Percentiles rank a stretch among this genome's conserved stretches.
These are phyloP conservation scores for Echeneis naucrates DNA, from an alignment of 2,797 vertebrate genomes.

Conservation along the genomic window DNA sequence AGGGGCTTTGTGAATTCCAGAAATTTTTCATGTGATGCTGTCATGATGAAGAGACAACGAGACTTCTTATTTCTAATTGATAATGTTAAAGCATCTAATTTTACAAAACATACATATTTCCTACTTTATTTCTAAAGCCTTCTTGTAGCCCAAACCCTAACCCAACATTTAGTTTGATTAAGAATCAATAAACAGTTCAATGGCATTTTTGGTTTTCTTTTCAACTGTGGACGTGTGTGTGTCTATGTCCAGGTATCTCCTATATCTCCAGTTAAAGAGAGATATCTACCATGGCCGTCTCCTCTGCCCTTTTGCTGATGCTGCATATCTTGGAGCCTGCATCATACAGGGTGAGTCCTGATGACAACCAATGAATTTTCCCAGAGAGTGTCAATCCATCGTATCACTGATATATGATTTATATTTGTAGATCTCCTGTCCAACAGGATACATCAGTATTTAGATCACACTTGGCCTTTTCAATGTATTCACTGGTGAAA, in stretches of 20 bases:
- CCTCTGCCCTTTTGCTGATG: conserved; percentile 95
- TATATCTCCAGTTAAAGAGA: conserved; percentile 97
- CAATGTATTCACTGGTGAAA: neutral
- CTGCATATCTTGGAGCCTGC: conserved; percentile 95
- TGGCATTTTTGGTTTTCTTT: neutral
- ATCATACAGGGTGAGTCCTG: conserved; percentile 92
- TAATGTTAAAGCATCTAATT: neutral
- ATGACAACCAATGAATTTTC: neutral
- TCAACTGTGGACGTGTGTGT: conserved; percentile 22
- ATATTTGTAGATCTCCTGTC: neutral
- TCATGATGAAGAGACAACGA: neutral
- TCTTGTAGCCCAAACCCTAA: neutral
- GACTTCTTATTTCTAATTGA: neutral
- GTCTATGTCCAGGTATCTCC: conserved; percentile 89
- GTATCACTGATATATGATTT: neutral
- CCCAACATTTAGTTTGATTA: neutral
- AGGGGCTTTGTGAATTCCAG: neutral
- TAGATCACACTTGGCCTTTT: neutral
- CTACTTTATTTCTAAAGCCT: neutral
- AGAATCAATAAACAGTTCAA: neutral
- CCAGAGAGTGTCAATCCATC: no score
- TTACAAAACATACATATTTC: neutral
- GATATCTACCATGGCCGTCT: conserved; percentile 97
- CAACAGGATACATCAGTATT: neutral
- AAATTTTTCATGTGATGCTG: neutral